Base-by-base conservation (phyloP, 1,140 invertebrate species). In the Brachionus manjavacas region DNA sequence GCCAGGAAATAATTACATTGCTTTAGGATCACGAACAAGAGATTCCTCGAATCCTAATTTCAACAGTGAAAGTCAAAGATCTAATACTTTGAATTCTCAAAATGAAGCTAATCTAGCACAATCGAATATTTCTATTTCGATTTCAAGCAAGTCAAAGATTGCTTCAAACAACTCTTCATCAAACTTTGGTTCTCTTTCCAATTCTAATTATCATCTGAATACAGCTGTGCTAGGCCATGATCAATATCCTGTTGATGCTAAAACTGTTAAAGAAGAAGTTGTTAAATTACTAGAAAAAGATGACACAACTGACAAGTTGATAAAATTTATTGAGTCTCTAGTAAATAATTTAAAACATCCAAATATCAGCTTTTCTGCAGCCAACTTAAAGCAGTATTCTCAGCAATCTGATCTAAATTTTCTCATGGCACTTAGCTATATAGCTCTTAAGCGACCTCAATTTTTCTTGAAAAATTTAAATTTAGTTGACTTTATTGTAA, bases 1-100 rank as follows among this genome's bases (percentile, higher is more conserved):
- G 9, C 79, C 79, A 25, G 79, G 79, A 35, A 81, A 81, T n/a
- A 81, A 81, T 55, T 81, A 81, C 79, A 81, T 81, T 14, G 79
- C 79, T 23, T n/a, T 81, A 23, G 79, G 79, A 7, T 28, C 49
- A 9, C 20, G 79, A 14, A 64, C 79, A 20, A 81, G 60, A 64
- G 79, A 81, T 12, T 25, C 79, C 3, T 9, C 49, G 12, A 49
- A 14, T 49, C 41, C 14, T 11, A 74, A 20, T 28, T 49, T 46
- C 3, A 46, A 23, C 9, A 46, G 9, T 76, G 72, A 80, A 9
- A 25, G 20, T 12, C 49, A 43, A 52, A 80, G 25, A 80, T 31
- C 41, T 25, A 52, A 80, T 7, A 11, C 76, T n/a, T 16, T 23
- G 16, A 43, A 14, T n/a, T 16, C 20, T 52, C n/a, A 35, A 64